Conservation (phyloP, 2,888 invertebrate species). For the Eumerus sabulonum region DNA sequence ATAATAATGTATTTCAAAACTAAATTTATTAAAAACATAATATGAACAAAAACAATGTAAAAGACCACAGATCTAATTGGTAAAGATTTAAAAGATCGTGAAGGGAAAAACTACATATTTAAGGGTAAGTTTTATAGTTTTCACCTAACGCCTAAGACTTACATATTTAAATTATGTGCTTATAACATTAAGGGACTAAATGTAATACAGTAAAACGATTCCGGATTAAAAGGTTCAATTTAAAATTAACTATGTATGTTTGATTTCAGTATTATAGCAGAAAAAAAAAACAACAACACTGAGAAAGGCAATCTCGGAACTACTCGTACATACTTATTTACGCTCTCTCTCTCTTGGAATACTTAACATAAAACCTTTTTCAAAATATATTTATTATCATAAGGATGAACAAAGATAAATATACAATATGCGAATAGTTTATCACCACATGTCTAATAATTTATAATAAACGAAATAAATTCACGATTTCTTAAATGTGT, state of each 20-base stretch:
- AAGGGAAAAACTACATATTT: conserved; percentile 22
- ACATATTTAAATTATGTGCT: conserved; percentile 39
- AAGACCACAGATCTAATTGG: conserved; percentile 18
- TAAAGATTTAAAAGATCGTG: conserved; percentile 6
- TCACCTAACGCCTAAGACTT: conserved; percentile 38
- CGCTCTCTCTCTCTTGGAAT: conserved; percentile 32
- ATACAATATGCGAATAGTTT: background rate
- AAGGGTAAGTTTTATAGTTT: conserved; percentile 21
- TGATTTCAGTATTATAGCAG: background rate
- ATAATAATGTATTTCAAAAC: conserved; percentile 24
- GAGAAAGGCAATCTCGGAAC: background rate
- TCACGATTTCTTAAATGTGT: too few relatives aligned
- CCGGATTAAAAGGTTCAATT: background rate
- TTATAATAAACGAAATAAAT: conserved; percentile 34
- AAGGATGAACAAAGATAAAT: conserved; percentile 14
- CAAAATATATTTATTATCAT: conserved; percentile 24
- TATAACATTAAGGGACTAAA: background rate
- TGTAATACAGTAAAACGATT: background rate
- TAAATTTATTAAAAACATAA: conserved; percentile 49
- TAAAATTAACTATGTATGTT: conserved; percentile 1
- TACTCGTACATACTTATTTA: background rate
- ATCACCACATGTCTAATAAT: background rate
- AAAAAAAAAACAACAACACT: background rate
- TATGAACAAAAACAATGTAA: conserved; percentile 27
- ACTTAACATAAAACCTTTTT: conserved; percentile 38